phyloP scores from a whole-genome alignment of 2,797 vertebrate genomes.

The Morelia viridis region DNA sequence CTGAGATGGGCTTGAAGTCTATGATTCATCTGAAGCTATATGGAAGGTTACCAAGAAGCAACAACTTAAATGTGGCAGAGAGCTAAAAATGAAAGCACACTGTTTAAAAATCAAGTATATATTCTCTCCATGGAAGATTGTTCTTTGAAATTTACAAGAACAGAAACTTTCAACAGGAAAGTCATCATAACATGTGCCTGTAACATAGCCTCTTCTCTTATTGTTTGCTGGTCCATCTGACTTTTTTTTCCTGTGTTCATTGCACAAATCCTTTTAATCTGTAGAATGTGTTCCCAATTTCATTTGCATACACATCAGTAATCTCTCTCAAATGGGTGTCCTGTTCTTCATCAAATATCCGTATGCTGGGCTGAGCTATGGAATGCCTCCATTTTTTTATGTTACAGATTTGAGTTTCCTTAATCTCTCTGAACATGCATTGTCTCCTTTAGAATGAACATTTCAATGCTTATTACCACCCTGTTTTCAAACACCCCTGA shows the following conservation, averaged over 20 bases:
- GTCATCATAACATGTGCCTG: conserved; percentile 41
- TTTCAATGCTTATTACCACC: conserved; percentile 30
- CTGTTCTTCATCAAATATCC: conserved; percentile 69
- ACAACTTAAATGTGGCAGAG: not conserved
- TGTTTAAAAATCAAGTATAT: not conserved
- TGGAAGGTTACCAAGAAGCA: not conserved
- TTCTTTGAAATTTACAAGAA: not conserved
- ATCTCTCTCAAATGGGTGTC: conserved; percentile 50
- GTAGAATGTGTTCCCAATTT: conserved; percentile 70
- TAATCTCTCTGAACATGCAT: conserved; percentile 56
- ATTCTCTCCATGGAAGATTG: not conserved
- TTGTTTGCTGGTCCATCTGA: conserved; percentile 62
- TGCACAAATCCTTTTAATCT: conserved; percentile 71
- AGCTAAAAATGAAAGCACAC: not conserved
- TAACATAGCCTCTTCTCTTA: conserved; percentile 48
- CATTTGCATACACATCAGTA: conserved; percentile 69
- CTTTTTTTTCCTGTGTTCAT: conserved; percentile 56
- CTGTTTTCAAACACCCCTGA: conserved; percentile 30
- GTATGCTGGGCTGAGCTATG: conserved; percentile 58
- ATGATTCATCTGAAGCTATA: not conserved
- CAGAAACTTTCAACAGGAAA: conserved; percentile 23
- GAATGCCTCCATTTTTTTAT: conserved; percentile 58
- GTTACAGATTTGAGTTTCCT: conserved; percentile 58
- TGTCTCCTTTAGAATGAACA: conserved; percentile 37
- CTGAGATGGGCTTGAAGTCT: not conserved